phyloP scores from a whole-genome alignment of 1,140 invertebrate species.

The Eciton burchellii region DNA sequence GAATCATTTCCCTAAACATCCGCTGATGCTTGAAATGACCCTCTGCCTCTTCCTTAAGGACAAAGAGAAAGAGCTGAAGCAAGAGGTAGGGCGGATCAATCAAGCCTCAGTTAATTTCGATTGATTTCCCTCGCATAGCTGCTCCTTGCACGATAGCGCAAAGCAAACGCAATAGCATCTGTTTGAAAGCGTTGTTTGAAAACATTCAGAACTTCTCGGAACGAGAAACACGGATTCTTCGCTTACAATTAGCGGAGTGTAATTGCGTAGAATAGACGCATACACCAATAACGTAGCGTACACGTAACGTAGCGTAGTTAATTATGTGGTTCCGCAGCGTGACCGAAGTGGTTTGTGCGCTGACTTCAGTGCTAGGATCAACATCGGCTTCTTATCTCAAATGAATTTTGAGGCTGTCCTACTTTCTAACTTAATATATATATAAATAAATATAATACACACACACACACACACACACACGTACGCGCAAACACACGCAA shows the following conservation, averaged over 20 bases:
- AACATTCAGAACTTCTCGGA: conserved; percentile 35
- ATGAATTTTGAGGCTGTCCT: conserved; percentile 1
- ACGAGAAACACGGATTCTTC: conserved; percentile 3
- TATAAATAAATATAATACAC: too few species aligned
- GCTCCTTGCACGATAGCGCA: conserved; percentile 3
- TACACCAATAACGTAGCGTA: conserved; percentile 34
- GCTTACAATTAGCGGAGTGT: conserved; percentile 26
- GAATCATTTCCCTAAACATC: conserved; percentile 10
- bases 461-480: too few species aligned
- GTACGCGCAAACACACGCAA: too few species aligned
- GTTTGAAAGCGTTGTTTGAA: conserved; percentile 9
- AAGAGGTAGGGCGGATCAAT: conserved; percentile 4
- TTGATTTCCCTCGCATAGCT: conserved; percentile 3
- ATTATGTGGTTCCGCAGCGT: conserved; percentile 38
- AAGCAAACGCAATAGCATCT: conserved; percentile 34
- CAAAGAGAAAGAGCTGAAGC: not conserved
- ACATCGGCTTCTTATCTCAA: conserved; percentile 10
- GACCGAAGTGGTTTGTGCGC: conserved; percentile 45
- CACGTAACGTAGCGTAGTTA: conserved; percentile 34
- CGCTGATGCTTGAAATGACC: conserved; percentile 9
- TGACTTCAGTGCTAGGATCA: conserved; percentile 37
- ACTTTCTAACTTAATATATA: conserved; percentile 23
- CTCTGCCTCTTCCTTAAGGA: conserved; percentile 1
- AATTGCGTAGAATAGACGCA: conserved; percentile 33
- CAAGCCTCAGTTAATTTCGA: conserved; percentile 30